Conservation (phyloP, 2,888 invertebrate genomes). For the Sarcophaga carnaria region DNA sequence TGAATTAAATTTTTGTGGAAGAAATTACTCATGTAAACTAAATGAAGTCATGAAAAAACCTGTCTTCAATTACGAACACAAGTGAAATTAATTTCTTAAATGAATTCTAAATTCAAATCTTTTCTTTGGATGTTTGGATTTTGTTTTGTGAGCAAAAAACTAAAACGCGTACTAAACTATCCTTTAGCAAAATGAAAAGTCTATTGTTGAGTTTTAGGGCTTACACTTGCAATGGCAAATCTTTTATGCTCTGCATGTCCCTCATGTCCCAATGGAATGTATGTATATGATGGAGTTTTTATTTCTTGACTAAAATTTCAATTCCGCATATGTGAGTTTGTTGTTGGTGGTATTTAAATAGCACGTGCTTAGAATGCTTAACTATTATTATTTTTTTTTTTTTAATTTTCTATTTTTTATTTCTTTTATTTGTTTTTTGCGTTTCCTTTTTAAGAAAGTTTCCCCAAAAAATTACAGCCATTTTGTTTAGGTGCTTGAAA, state of each 20-base stretch:
- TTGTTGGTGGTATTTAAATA: slow-evolving; percentile 7
- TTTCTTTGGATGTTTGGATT: too few species aligned
- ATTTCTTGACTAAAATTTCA: neutral
- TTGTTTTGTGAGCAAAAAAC: too few species aligned
- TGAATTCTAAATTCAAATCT: too few species aligned
- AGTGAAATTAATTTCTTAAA: too few species aligned
- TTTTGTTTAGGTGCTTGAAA: slow-evolving; percentile 47
- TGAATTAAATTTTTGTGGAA: too few species aligned
- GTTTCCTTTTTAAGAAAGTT: neutral
- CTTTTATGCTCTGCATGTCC: too few species aligned
- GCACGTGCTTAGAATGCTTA: neutral
- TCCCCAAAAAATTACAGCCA: neutral
- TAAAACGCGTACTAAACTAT: too few species aligned
- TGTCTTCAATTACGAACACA: too few species aligned
- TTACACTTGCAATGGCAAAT: neutral
- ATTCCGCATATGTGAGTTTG: slow-evolving; percentile 3
- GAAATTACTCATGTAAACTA: too few species aligned
- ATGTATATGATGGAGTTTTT: neutral
- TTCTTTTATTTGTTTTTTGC: neutral
- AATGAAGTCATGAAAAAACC: too few species aligned
- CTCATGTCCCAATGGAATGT: too few species aligned
- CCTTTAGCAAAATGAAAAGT: neutral
- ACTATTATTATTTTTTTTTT: neutral
- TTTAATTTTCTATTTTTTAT: neutral
- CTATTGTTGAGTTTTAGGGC: neutral